phyloP scores from a whole-genome alignment of 1,140 invertebrate species.

The Gonatopus flavifemur region DNA sequence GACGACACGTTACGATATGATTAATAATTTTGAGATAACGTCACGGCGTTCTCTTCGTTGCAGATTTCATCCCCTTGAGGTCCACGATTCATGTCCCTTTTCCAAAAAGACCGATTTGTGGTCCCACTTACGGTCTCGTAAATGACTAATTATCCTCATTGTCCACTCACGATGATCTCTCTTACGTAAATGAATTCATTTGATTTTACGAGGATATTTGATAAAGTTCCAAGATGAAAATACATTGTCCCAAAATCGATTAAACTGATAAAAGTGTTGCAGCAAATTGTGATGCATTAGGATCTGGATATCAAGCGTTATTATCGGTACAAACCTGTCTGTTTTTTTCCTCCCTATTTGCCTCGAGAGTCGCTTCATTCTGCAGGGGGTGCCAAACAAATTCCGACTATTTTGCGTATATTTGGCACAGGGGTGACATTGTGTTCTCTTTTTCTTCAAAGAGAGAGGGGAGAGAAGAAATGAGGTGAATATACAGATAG shows the following conservation, averaged over 20 bases:
- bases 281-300: too few relatives aligned
- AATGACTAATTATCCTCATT: conserved; percentile 52
- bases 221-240: too few relatives aligned
- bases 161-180: too few relatives aligned
- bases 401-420: conserved; percentile 47
- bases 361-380: too few relatives aligned
- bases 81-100: conserved; percentile 34
- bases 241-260: too few relatives aligned
- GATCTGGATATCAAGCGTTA: too few relatives aligned
- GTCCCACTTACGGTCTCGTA: conserved; percentile 52
- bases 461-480: not conserved
- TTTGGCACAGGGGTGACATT: conserved; percentile 22
- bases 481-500: conserved; percentile 25
- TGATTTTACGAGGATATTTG: too few relatives aligned
- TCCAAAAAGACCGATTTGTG: conserved; percentile 44
- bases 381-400: conserved; percentile 31
- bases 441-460: conserved; percentile 7
- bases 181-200: too few relatives aligned
- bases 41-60: too few relatives aligned
- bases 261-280: too few relatives aligned
- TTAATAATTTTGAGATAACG: conserved; percentile 57
- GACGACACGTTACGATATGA: conserved; percentile 45
- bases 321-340: too few relatives aligned
- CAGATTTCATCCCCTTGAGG: conserved; percentile 28
- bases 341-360: too few relatives aligned